Evolutionary conservation across 2,113 vertebrate species (phyloP), one percentile per base, ranked within the genome.

Genomic region (Ciconia maguari): DNA sequence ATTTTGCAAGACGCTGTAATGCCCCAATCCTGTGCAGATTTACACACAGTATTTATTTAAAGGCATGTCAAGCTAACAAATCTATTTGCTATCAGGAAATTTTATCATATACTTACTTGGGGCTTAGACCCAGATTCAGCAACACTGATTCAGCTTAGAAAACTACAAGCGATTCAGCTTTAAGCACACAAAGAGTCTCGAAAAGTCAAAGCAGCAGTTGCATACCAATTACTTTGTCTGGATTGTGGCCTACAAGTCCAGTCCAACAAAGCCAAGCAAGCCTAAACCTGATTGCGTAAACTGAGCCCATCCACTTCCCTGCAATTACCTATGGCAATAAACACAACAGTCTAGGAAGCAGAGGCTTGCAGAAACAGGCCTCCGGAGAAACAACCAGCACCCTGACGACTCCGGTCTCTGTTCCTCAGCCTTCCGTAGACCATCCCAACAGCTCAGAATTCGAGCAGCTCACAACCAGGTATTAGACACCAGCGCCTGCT

Each of bases 311-410:
- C 96, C 57, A 25, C 83, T 64, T 29, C 3, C 2, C 71, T 48
- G 94, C 92, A 87, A 84, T 85, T 84, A 91, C 94, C 61, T 44
- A 9, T 72, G 83, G 89, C 90, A 65, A 68, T 69, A 87, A 97
- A 94, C 92, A 89, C 77, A 41, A 78, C 1, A 6, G 65, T 41
- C 89, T 85, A 38, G 94, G 89, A 94, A 95, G 93, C 81, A 27
- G n/a, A 48, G 84, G 84, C 96, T 92, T 96, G 96, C 93, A 94
- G 86, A 25, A 94, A 95, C 94, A 94, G 80, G 89, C 46, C 77
- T 72, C 69, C 66, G 75, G 65, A 87, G 80, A 65, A 89, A 68
- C 51, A 44, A 69, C 6, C 51, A 64, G 92, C 90, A 75, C 55
- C 75, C 72, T 14, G 26, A 68, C 20, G 3, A 8, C 42, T 21